Percentiles rank a stretch among this genome's conserved stretches.
Evolutionary conservation across 2,113 vertebrate species (phyloP).

Genomic region (Miniopterus natalensis): DNA sequence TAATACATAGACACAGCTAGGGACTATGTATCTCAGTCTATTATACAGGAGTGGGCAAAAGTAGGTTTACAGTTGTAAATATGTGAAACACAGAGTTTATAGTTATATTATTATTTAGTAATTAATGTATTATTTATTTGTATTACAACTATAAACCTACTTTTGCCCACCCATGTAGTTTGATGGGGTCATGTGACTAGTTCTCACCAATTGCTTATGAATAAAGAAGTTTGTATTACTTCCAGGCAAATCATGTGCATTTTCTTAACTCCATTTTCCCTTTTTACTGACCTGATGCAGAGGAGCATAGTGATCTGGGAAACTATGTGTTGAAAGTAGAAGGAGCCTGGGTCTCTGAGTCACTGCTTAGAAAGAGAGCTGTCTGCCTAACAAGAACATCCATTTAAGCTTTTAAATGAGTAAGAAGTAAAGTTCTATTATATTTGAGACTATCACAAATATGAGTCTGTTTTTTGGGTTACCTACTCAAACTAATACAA

Average conservation of each 20-base stretch:
- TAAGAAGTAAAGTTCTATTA: constrained; percentile 13
- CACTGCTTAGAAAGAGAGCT: background rate
- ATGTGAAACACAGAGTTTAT: background rate
- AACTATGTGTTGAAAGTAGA: background rate
- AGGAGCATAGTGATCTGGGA: constrained; percentile 14
- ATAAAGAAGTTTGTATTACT: background rate
- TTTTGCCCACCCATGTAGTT: background rate
- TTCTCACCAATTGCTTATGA: background rate
- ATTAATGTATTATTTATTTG: background rate
- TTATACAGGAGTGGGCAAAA: background rate
- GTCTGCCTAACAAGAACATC: background rate
- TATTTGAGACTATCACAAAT: background rate
- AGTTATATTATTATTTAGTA: background rate
- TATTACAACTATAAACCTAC: background rate
- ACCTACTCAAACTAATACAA: background rate
- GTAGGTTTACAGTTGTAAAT: background rate
- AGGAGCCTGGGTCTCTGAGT: background rate
- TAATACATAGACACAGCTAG: background rate
- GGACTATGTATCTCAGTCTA: background rate
- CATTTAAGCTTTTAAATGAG: background rate
- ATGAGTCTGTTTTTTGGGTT: constrained; percentile 23
- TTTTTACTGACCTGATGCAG: background rate
- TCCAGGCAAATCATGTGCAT: background rate
- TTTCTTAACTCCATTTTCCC: constrained; percentile 1
- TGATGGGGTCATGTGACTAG: background rate